These are phyloP conservation scores for Chrysotoxum bicinctum DNA, from an alignment of 2,888 invertebrate species.

Conservation along the genomic window DNA sequence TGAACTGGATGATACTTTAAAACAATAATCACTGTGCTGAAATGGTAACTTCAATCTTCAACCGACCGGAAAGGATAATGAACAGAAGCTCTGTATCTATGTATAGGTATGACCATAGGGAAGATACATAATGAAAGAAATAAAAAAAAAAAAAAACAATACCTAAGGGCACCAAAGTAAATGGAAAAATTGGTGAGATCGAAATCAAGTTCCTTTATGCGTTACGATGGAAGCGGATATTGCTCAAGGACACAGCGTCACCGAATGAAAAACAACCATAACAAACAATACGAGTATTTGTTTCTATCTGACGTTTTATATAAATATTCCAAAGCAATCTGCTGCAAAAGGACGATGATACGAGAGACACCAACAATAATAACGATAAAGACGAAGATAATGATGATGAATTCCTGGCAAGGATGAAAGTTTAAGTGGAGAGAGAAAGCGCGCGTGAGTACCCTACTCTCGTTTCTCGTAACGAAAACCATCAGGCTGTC, in stretches of 20 bases:
- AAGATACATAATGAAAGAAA: conserved; percentile 8
- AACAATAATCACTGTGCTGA: conserved; percentile 49
- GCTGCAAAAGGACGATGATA: not conserved
- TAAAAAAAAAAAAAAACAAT: not conserved
- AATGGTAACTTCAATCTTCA: conserved; percentile 37
- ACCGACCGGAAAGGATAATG: conserved; percentile 48
- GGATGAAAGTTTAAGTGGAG: conserved; percentile 35
- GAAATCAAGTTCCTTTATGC: conserved; percentile 13
- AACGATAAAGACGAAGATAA: conserved; percentile 14
- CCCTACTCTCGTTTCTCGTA: not conserved
- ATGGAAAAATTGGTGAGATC: conserved; percentile 43
- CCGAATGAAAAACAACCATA: conserved; percentile 31
- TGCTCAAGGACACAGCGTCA: conserved; percentile 30
- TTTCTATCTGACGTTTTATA: conserved; percentile 21
- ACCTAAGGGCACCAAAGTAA: conserved; percentile 9
- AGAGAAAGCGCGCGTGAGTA: conserved; percentile 17
- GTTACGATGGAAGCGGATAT: not conserved
- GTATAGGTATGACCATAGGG: not conserved
- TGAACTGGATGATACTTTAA: conserved; percentile 42
- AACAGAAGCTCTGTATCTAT: not conserved
- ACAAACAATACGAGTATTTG: conserved; percentile 27
- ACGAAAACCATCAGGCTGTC: not conserved
- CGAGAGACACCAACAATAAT: not conserved
- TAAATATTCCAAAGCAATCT: conserved; percentile 26
- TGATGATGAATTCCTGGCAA: conserved; percentile 34